These are phyloP conservation scores for Philaethria dido DNA, from an alignment of 2,888 invertebrate species.

Conservation along the genomic window DNA sequence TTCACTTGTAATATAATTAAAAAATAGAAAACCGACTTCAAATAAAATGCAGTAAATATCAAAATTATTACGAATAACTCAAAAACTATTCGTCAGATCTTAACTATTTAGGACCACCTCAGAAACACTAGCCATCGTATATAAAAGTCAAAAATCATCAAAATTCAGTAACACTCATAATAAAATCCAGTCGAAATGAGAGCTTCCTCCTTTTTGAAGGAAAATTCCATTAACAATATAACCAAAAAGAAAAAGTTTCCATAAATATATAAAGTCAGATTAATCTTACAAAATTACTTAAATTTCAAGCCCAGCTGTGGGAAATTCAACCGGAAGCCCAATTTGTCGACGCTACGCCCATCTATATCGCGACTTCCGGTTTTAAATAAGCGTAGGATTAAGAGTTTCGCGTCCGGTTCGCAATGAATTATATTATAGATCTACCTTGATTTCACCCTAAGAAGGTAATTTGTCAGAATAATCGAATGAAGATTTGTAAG, in stretches of 20 bases:
- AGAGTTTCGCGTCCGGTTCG: slow-evolving; percentile 48
- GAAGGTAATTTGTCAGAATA: slow-evolving; percentile 9
- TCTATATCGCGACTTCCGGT: slow-evolving; percentile 68
- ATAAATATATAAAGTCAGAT: slow-evolving; percentile 8
- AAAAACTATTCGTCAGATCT: too few species aligned
- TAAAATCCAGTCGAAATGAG: too few species aligned
- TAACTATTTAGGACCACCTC: too few species aligned
- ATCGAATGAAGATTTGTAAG: not conserved
- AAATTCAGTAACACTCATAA: too few species aligned
- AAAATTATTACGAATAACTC: too few species aligned
- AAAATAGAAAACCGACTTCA: too few species aligned
- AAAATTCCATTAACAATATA: too few species aligned
- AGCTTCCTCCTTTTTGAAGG: too few species aligned
- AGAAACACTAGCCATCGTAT: too few species aligned
- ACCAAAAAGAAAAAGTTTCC: not conserved
- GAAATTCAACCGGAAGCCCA: slow-evolving; percentile 63
- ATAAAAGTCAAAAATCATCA: too few species aligned
- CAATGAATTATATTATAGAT: slow-evolving; percentile 23
- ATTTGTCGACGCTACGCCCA: slow-evolving; percentile 72
- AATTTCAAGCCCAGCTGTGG: slow-evolving; percentile 26
- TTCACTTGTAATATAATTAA: too few species aligned
- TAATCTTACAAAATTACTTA: slow-evolving; percentile 4
- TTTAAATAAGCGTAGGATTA: slow-evolving; percentile 51
- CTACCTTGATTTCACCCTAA: slow-evolving; percentile 6
- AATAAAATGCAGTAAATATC: too few species aligned